Evolutionary conservation across 2,888 invertebrate genomes (phyloP), one percentile per base, ranked within the genome.

Genomic region (Smittia sp.): DNA sequence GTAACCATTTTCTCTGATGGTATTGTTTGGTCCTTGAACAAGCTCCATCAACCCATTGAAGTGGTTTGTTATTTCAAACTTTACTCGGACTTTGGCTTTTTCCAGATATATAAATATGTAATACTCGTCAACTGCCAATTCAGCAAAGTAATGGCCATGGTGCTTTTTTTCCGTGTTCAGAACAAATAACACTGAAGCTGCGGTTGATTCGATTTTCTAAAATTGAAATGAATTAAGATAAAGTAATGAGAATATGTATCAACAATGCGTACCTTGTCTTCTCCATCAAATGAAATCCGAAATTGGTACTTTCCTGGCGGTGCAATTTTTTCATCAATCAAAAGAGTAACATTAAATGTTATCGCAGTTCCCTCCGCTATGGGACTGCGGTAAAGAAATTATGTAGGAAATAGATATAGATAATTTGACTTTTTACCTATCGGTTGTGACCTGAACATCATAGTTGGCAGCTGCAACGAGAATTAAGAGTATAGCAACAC

Each of bases 1-100:
- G 81, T 85, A 93, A 54, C 84, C 82, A 52, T 82, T 84, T 0
- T 82, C 79, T 32, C 87, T 80, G n/a, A 83, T 83, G 72, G 81
- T 82, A 77, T 88, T 85, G 75, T 87, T 84, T 80, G 93, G 93
- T 18, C 46, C 41, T 9, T 70, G 70, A 1, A 58, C 4, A 80
- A 79, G 1, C 84, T 85, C 0, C 85, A 79, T 75, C 84, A 85
- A 9, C 78, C 76, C 74, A 79, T 78, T 72, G 27, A 72, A 72
- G 15, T 54, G 38, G 15, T 72, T 72, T 1, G 72, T 72, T 1
- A 72, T 27, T 2, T 72, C 27, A 22, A 72, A 72, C 1, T 1
- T 22, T 1, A 20, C 6, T n/a, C 18, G 3, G 7, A 15, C 0
- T 18, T 20, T 38, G 1, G 24, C 62, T 39, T 62, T 72, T 27